Percentiles rank a stretch among this genome's conserved stretches.
phyloP scores from a whole-genome alignment of 1,140 invertebrate species.

The Drosophila pruinosa region DNA sequence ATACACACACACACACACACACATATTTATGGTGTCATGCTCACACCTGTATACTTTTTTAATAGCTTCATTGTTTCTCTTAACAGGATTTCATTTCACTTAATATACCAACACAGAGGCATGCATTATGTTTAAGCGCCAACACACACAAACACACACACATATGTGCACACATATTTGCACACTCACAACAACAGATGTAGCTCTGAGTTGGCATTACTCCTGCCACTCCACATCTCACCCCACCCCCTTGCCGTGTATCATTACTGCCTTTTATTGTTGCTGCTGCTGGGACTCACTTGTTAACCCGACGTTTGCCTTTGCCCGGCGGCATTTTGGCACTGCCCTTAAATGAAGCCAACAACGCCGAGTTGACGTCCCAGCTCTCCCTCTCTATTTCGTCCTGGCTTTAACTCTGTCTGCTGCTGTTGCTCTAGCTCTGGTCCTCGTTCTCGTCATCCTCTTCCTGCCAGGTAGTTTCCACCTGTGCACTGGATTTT shows the following conservation, averaged over 20 bases:
- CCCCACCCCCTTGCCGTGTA: not conserved
- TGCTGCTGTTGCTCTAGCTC: not conserved
- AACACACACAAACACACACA: slow-evolving; percentile 9
- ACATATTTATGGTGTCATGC: too few relatives aligned
- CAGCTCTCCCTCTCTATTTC: not conserved
- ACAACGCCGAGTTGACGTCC: slow-evolving; percentile 5
- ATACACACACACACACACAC: not conserved
- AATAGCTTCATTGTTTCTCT: slow-evolving; percentile 78
- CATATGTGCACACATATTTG: not conserved
- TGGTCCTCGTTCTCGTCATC: not conserved
- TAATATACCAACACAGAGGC: slow-evolving; percentile 57
- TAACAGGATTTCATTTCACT: slow-evolving; percentile 79
- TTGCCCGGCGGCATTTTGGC: slow-evolving; percentile 67
- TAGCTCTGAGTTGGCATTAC: slow-evolving; percentile 31
- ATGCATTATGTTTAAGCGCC: slow-evolving; percentile 36
- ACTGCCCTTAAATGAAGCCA: slow-evolving; percentile 37
- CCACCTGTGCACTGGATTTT: slow-evolving; percentile 29
- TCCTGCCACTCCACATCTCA: not conserved
- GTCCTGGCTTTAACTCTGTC: slow-evolving; percentile 3
- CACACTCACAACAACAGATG: not conserved
- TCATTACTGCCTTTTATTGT: slow-evolving; percentile 62
- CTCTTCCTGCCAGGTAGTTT: slow-evolving; percentile 32
- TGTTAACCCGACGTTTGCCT: slow-evolving; percentile 59
- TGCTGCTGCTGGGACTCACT: slow-evolving; percentile 45
- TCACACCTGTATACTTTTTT: slow-evolving; percentile 55